Evolutionary conservation across 2,113 vertebrate species (phyloP).

Genomic region (Suncus etruscus): DNA sequence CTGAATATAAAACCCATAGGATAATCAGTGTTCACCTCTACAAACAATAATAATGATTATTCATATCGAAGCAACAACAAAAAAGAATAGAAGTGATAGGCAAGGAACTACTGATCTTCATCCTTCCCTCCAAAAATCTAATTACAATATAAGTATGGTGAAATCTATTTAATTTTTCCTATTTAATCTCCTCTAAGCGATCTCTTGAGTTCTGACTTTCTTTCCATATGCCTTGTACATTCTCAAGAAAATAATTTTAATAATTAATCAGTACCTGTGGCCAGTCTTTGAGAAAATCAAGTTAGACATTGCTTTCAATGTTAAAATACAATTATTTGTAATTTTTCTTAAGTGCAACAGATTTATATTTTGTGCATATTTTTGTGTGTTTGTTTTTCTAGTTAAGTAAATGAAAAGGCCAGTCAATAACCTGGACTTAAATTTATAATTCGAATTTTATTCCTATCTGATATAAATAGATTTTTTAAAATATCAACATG

Average conservation of each 20-base stretch:
- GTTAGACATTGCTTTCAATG: background rate
- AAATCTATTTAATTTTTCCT: background rate
- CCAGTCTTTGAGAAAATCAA: background rate
- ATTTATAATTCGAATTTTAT: constrained; percentile 45
- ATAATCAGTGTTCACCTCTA: background rate
- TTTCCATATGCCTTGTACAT: background rate
- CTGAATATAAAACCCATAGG: background rate
- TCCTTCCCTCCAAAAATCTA: background rate
- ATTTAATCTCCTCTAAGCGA: background rate
- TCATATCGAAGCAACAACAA: too few species aligned
- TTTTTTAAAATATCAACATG: background rate
- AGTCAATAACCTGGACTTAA: background rate
- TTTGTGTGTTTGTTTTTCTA: background rate
- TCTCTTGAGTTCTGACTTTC: too few species aligned
- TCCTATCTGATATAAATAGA: background rate
- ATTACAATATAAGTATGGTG: background rate
- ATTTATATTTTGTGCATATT: background rate
- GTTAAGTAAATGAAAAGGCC: background rate
- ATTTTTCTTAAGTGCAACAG: constrained; percentile 29
- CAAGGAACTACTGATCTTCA: background rate
- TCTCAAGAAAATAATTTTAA: background rate
- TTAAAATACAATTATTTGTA: background rate
- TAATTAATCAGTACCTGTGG: background rate
- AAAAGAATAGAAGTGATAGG: background rate
- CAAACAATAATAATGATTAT: background rate